Base-by-base conservation (phyloP, 2,888 invertebrate species). In the Epinotia brunnichana region DNA sequence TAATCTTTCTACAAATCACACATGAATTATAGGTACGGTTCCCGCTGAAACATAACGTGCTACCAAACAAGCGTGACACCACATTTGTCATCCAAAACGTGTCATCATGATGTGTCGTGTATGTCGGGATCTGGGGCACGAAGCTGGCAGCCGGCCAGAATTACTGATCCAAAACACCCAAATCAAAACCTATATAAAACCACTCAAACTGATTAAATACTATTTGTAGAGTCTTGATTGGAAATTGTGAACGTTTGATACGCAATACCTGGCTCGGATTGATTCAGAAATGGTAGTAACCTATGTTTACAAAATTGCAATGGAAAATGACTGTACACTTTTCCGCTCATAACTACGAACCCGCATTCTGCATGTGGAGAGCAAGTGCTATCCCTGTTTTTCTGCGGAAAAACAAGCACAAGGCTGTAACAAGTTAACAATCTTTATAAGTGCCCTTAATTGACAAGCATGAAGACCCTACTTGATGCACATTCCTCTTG, bases 21-120 rank as follows among this genome's bases (percentile, higher is more conserved):
- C 13, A 48, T 48, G n/a, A 48, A 48, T 48, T n/a, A 48, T n/a
- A 48, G 1, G 5, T n/a, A 48, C 3, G 5, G 48, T n/a, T 48
- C 0, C 19, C 15, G 41, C 60, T 17, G n/a, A 44, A 61, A 24
- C n/a, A 44, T 29, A 62, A 48, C 11, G 17, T n/a, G 21, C n/a
- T 29, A n/a, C 68, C 63, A 57, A 57, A 69, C 41, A 35, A 19
- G 57, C 63, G 63, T 53, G 62, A 73, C 39, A 51, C 15, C 24
- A 15, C 73, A 59, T 73, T 73, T 73, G 73, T 73, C 68, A 73
- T 72, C 17, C 60, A 41, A 4, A 69, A 57, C 66, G 54, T 61
- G 66, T 21, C 61, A 68, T 54, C 67, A 66, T 39, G 48, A 48
- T 53, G 54, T 39, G 67, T 66, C 24, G 60, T 9, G 19, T 39